These are phyloP conservation scores for Anthoptus insignis DNA, from an alignment of 2,888 invertebrate species.

Conservation along the genomic window DNA sequence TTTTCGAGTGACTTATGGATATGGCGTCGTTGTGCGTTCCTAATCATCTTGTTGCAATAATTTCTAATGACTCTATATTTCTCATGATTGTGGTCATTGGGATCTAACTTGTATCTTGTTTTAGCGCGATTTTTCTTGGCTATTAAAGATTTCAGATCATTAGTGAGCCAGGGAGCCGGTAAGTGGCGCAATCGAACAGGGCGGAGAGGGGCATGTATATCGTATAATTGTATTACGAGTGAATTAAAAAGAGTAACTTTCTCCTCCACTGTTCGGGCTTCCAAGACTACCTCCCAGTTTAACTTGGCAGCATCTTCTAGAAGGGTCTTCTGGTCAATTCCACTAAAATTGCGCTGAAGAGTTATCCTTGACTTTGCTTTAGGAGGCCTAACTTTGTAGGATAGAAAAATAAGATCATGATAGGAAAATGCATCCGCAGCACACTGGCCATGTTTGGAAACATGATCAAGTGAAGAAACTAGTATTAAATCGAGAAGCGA, in stretches of 20 bases:
- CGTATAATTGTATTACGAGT: background rate
- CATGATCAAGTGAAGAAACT: background rate
- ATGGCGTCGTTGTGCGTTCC: no score
- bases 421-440: constrained; percentile 6
- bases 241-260: background rate
- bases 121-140: no score
- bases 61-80: no score
- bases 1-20: no score
- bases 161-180: no score
- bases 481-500: background rate
- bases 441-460: background rate
- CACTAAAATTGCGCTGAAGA: background rate
- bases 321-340: background rate
- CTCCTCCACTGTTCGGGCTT: background rate
- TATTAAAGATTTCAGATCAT: no score
- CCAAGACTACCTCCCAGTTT: no score
- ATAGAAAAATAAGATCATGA: constrained; percentile 1
- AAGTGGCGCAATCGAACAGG: no score
- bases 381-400: constrained; percentile 44
- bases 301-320: no score
- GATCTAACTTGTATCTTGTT: no score
- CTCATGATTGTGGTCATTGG: no score
- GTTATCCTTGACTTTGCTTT: background rate
- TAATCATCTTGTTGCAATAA: no score
- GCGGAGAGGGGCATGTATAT: background rate